phyloP scores from a whole-genome alignment of 30 jellyfish, hydroid and myxozoan genomes.

The Sanderia malayensis region DNA sequence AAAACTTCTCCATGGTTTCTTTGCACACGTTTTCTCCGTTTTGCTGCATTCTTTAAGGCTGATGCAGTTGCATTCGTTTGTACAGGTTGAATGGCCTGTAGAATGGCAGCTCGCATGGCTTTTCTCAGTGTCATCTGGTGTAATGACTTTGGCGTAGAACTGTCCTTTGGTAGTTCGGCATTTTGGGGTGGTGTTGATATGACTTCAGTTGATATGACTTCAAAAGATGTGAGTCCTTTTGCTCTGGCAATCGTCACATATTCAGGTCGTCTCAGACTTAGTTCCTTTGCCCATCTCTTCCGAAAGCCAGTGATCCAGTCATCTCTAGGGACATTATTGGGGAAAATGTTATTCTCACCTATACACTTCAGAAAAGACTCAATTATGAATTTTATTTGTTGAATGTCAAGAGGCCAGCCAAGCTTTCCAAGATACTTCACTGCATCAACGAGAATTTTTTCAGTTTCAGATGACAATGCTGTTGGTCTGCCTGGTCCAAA shows the following conservation, averaged over 20 bases:
- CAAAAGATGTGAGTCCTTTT: background rate
- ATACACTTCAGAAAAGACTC: background rate
- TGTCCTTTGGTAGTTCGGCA: background rate
- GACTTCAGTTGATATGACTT: background rate
- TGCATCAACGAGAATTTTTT: background rate
- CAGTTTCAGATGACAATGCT: background rate
- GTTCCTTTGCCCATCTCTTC: background rate
- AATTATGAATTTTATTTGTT: background rate
- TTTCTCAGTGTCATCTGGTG: background rate
- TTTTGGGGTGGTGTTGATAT: background rate
- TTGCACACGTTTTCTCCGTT: background rate
- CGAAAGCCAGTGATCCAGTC: background rate
- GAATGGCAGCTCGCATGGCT: background rate
- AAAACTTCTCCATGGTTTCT: slow-evolving; percentile 2
- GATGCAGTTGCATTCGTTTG: background rate
- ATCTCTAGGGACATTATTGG: background rate
- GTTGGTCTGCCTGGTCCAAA: slow-evolving; percentile 4
- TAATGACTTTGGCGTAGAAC: background rate
- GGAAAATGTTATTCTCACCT: background rate
- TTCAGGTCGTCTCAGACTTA: background rate
- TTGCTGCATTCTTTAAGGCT: background rate
- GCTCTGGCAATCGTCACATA: slow-evolving; percentile 1
- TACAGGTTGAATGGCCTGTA: slow-evolving; percentile 1
- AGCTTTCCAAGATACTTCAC: background rate
- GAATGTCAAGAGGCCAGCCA: background rate